phyloP scores from a whole-genome alignment of 1,140 invertebrate species.

The Metaphire vulgaris region DNA sequence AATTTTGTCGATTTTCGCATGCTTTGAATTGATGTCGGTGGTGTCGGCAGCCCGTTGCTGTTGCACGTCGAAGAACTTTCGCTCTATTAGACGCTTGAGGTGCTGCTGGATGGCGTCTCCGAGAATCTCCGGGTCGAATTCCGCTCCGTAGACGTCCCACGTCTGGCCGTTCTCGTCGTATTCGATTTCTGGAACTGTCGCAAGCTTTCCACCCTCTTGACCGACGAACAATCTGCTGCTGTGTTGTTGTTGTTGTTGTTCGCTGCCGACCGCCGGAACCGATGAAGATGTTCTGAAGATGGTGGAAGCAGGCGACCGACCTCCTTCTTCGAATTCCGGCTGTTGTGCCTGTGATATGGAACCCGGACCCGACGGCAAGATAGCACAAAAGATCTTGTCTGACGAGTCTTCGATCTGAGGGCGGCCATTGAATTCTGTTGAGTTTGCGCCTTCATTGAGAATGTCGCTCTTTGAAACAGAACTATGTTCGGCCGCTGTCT shows the following conservation, averaged over 20 bases:
- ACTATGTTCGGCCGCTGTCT: not conserved
- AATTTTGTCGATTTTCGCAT: not conserved
- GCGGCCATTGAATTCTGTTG: not conserved
- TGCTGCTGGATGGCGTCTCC: slow-evolving; percentile 34
- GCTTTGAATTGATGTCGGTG: not conserved
- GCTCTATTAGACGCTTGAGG: slow-evolving; percentile 25
- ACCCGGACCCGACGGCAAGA: no score
- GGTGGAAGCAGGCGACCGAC: not conserved
- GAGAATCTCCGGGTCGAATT: slow-evolving; percentile 32
- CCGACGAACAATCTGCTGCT: no score
- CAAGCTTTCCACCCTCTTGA: no score
- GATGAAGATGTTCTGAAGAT: not conserved
- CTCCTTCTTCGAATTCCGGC: not conserved
- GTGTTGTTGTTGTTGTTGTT: not conserved
- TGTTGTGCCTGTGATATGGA: not conserved
- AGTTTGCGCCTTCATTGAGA: no score
- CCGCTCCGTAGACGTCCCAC: slow-evolving; percentile 35
- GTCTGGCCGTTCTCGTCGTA: slow-evolving; percentile 34
- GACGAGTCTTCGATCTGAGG: not conserved
- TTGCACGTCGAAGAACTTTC: no score
- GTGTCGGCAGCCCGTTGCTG: not conserved
- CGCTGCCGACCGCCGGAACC: not conserved
- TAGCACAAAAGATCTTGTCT: not conserved
- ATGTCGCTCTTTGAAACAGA: no score
- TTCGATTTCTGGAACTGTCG: slow-evolving; percentile 26